phyloP scores from a whole-genome alignment of 2,797 vertebrate genomes.

The Cygnus olor region DNA sequence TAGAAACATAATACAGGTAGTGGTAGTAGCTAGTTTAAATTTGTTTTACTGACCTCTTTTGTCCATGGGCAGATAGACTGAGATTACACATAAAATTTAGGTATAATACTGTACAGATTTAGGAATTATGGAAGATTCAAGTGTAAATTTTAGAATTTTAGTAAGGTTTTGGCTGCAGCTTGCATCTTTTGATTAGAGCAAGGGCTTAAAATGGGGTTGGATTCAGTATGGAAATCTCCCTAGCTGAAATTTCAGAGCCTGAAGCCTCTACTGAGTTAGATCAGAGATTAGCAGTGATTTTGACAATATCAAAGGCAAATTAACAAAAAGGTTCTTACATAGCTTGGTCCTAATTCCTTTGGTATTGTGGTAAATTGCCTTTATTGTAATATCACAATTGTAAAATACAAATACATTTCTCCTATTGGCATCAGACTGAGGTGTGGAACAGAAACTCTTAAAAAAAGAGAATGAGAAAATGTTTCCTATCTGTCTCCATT shows the following conservation, averaged over 20 bases:
- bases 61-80: background rate
- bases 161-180: background rate
- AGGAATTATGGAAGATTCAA: background rate
- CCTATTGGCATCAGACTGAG: background rate
- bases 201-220: background rate
- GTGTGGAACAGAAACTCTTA: fast-evolving
- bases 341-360: background rate
- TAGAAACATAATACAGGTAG: background rate
- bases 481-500: background rate
- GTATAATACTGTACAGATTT: background rate
- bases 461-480: background rate
- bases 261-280: background rate
- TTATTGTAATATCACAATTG: background rate
- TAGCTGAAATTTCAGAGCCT: background rate
- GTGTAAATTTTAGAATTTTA: background rate
- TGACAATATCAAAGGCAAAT: background rate
- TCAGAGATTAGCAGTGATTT: background rate
- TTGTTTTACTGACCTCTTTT: background rate
- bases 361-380: background rate
- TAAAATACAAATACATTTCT: background rate
- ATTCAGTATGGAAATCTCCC: background rate
- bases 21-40: background rate
- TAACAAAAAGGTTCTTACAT: background rate
- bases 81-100: background rate
- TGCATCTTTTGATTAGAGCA: background rate